phyloP scores from a whole-genome alignment of 2,113 vertebrate genomes.

The Anseranas semipalmata region DNA sequence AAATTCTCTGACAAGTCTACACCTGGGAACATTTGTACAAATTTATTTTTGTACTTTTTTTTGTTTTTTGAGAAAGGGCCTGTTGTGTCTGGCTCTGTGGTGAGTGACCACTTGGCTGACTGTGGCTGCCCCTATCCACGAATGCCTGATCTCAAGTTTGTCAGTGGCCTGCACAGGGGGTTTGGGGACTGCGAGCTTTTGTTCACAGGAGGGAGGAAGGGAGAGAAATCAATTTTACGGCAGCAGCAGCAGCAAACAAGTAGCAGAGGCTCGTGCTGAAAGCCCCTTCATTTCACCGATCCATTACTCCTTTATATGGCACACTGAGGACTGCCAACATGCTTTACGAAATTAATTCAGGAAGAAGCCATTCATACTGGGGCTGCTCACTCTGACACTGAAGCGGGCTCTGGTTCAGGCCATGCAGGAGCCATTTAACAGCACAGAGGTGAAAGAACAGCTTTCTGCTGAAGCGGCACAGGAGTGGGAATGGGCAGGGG shows the following conservation, averaged over 20 bases:
- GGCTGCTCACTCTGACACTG: neutral
- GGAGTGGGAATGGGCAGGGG: neutral
- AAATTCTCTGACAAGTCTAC: neutral
- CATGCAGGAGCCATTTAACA: neutral
- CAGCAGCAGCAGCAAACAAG: neutral
- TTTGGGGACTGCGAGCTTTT: neutral
- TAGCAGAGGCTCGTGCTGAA: neutral
- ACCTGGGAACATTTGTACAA: neutral
- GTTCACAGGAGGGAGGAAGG: neutral
- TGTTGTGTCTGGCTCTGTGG: neutral
- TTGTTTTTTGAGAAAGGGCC: too few species aligned
- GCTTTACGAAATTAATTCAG: constrained; percentile 16
- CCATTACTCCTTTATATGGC: neutral
- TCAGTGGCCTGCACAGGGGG: neutral
- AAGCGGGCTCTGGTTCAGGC: neutral
- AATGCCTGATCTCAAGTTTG: constrained; percentile 4
- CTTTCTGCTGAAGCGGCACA: neutral
- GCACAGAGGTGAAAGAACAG: neutral
- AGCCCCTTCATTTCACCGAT: neutral
- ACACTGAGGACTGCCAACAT: neutral
- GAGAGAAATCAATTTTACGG: constrained; percentile 8
- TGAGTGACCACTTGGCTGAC: neutral
- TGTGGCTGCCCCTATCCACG: neutral
- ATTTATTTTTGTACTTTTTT: neutral
- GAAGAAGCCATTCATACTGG: neutral